These are phyloP conservation scores for Psophia crepitans DNA, from an alignment of 2,113 vertebrate species.

Conservation along the genomic window DNA sequence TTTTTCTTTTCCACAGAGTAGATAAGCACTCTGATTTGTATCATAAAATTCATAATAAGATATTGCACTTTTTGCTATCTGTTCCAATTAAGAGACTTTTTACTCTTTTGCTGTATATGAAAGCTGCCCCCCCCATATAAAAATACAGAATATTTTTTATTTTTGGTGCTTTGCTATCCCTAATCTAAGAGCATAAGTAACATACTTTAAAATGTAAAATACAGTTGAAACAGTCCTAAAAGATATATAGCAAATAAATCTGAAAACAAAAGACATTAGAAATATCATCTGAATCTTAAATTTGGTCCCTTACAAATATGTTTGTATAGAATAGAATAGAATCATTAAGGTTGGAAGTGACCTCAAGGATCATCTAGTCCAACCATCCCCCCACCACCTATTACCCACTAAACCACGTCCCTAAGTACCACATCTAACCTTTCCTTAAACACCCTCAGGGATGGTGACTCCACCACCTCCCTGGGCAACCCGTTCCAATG, in stretches of 20 bases:
- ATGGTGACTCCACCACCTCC: no score
- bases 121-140: not conserved
- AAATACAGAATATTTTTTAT: not conserved
- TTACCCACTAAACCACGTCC: no score
- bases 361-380: no score
- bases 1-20: not conserved
- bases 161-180: not conserved
- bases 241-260: not conserved
- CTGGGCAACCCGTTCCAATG: no score
- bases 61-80: fast-evolving
- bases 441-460: no score
- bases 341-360: no score
- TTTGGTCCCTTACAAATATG: not conserved
- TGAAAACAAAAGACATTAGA: not conserved
- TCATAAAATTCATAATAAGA: not conserved
- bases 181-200: not conserved
- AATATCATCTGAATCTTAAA: not conserved
- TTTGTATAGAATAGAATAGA: no score
- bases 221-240: not conserved
- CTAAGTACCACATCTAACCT: no score
- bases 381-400: no score
- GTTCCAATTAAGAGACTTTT: not conserved
- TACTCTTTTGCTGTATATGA: not conserved
- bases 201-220: not conserved
- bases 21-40: not conserved